Evolutionary conservation across 2,113 vertebrate species (phyloP).

Genomic region (Tupaia tana): DNA sequence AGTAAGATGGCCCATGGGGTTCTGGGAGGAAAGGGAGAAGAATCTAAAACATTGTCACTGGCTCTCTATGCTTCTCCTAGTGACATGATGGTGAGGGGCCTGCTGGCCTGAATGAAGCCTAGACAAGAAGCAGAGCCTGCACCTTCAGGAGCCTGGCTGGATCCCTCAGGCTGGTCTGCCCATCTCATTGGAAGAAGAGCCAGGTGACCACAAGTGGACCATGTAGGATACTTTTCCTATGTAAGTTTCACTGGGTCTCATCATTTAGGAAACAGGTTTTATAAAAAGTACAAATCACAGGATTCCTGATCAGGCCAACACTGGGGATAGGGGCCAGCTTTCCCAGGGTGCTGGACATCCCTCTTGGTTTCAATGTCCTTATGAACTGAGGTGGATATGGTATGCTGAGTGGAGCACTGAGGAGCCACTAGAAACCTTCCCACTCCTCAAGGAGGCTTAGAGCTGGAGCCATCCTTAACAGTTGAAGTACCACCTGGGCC

Average conservation of each 20-base stretch:
- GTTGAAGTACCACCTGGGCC: not conserved
- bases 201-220: not conserved
- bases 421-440: not conserved
- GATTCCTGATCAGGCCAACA: too few species aligned
- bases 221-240: not conserved
- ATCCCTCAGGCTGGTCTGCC: too few species aligned
- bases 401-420: not conserved
- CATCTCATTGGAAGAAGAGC: not conserved
- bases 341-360: conserved; percentile 41
- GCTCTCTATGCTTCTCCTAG: not conserved
- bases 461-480: not conserved
- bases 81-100: not conserved
- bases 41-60: not conserved
- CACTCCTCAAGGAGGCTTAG: conserved; percentile 17
- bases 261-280: not conserved
- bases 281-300: not conserved
- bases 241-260: not conserved
- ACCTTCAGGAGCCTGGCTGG: too few species aligned
- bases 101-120: too few species aligned
- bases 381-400: conserved; percentile 32
- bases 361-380: not conserved
- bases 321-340: not conserved
- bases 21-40: not conserved
- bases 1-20: not conserved
- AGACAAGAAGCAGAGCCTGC: not conserved